A percentile compares a stretch with the other conserved stretches of the same genome.
Evolutionary conservation across 2,888 invertebrate species (phyloP).

Genomic region (Adineta ricciae): DNA sequence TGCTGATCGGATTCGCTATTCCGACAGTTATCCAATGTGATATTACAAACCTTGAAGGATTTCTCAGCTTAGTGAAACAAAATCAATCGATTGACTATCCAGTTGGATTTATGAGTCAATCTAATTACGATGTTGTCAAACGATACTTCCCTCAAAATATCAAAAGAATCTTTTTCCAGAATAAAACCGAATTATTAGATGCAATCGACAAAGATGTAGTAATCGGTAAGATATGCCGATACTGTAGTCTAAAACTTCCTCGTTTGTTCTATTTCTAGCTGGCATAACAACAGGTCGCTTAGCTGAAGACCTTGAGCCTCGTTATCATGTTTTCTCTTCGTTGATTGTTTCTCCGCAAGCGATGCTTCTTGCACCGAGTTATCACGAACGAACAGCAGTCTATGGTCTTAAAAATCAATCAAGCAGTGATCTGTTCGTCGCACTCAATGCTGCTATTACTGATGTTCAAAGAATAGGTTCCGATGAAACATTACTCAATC

Average conservation of each 20-base stretch:
- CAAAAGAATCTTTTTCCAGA: background rate
- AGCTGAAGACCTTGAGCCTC: background rate
- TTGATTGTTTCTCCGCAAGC: conserved; percentile 24
- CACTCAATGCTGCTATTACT: conserved; percentile 29
- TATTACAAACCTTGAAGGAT: background rate
- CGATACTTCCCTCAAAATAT: conserved; percentile 10
- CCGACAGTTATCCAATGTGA: background rate
- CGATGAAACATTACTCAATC: conserved; percentile 4
- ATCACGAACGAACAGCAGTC: background rate
- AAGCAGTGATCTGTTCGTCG: conserved; percentile 19
- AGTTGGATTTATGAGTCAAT: conserved; percentile 23
- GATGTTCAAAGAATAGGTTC: conserved; percentile 20
- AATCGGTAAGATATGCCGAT: background rate
- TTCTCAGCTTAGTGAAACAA: background rate
- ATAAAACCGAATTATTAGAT: conserved; percentile 19
- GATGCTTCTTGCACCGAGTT: conserved; percentile 29
- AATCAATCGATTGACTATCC: background rate
- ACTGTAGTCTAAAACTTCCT: no score
- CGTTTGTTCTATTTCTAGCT: background rate
- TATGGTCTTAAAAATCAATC: background rate
- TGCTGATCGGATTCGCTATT: no score
- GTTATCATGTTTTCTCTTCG: conserved; percentile 23
- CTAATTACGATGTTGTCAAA: conserved; percentile 26
- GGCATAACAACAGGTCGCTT: background rate
- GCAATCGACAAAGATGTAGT: conserved; percentile 19